Base-by-base conservation (phyloP, 2,888 invertebrate species). In the Microctonus brassicae region DNA sequence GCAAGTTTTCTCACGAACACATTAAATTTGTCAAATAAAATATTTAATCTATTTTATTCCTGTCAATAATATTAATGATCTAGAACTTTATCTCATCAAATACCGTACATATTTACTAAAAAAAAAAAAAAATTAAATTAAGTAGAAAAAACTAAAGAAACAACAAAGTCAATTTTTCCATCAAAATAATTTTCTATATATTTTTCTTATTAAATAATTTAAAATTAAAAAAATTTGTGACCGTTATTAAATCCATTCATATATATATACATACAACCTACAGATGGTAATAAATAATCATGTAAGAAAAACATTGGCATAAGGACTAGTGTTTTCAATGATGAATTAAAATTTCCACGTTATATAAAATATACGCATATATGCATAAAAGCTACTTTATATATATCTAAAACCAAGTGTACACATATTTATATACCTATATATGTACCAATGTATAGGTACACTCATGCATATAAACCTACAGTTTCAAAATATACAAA, bases 271-370 rank as follows among this genome's bases (percentile, higher is more conserved):
- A 47, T n/a, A 20, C 17, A 17, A 34, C 13, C n/a, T 34, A n/a
- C 58, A 9, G 75, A 57, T 73, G 75, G 72, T 75, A 77, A 77
- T 82, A 79, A 80, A 82, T 83, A 58, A 58, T 34, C 17, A 20
- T 58, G 34, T 58, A 34, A 58, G 58, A 20, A n/a, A n/a, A n/a
- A n/a, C n/a, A n/a, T n/a, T n/a, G n/a, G n/a, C n/a, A 20, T 58
- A 58, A 5, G 20, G 5, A 24, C 26, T 17, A 22, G 7, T 34
- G 34, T 13, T 34, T 34, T 17, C 33, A 26, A 58, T 47, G 47
- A 17, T 47, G 17, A 78, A 78, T 79, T 82, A 78, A 77, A 80
- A 82, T 81, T 81, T 81, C 77, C 77, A 71, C 78, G 79, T 80
- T 7, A 81, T 78, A 82, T 42, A n/a, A n/a, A n/a, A n/a, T 17